These are phyloP conservation scores for Hippoglossus hippoglossus DNA, from an alignment of 2,797 vertebrate genomes.

Conservation along the genomic window DNA sequence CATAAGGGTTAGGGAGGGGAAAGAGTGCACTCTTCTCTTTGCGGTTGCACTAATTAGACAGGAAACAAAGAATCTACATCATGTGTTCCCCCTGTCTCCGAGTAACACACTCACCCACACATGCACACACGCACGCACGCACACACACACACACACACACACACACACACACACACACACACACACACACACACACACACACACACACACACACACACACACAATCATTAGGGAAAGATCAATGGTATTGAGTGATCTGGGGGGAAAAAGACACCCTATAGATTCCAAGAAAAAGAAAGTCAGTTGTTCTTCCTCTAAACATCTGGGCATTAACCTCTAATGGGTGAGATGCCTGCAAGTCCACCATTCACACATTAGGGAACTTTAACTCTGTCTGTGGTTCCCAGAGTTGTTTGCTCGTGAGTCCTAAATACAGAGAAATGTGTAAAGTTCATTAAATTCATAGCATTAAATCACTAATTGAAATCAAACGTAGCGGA, in stretches of 20 bases:
- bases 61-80: constrained; percentile 40
- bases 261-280: constrained; percentile 24
- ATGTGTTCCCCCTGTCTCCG: constrained; percentile 11
- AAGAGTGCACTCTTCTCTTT: constrained; percentile 4
- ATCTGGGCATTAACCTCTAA: constrained; percentile 5
- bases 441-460: neutral
- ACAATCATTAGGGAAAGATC: constrained; percentile 50
- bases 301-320: neutral
- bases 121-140: constrained; percentile 23
- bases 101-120: constrained; percentile 37
- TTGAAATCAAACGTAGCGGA: too few relatives aligned
- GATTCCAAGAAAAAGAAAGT: constrained; percentile 25
- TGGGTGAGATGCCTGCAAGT: constrained; percentile 3
- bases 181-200: constrained; percentile 30
- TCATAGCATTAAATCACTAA: too few relatives aligned
- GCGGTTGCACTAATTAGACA: constrained; percentile 55
- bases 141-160: constrained; percentile 30
- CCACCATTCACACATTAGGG: neutral
- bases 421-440: neutral
- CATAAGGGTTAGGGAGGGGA: neutral
- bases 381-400: neutral
- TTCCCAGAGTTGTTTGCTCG: neutral
- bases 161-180: constrained; percentile 31
- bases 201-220: constrained; percentile 9
- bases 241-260: constrained; percentile 57